Percentiles rank a stretch among this genome's conserved stretches.
These are phyloP conservation scores for Alloscopus bannaensis DNA, from an alignment of 2,888 invertebrate species.

Conservation along the genomic window DNA sequence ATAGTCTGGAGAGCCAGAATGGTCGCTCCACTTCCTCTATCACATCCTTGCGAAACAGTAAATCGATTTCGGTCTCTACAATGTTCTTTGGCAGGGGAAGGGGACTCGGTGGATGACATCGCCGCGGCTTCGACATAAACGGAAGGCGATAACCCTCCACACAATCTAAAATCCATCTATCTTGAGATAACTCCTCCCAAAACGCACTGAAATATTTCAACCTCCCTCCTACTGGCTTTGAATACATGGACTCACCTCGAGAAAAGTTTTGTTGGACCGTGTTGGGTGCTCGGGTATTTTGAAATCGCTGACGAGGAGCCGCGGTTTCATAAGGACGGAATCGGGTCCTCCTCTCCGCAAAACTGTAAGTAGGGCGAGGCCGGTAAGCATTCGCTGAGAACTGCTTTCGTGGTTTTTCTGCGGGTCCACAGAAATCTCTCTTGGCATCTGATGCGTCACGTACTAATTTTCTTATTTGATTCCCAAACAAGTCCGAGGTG, in stretches of 20 bases:
- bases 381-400: too few species aligned
- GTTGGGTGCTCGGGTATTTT: too few species aligned
- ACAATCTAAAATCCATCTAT: constrained; percentile 3
- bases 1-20: background rate
- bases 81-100: constrained; percentile 9
- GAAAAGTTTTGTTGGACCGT: too few species aligned
- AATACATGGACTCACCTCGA: background rate
- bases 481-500: too few species aligned
- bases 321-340: too few species aligned
- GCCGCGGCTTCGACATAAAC: background rate
- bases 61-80: background rate
- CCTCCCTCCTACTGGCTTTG: background rate
- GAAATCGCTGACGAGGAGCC: too few species aligned
- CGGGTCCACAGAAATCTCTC: too few species aligned
- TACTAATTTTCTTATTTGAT: too few species aligned
- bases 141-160: constrained; percentile 6
- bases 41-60: background rate
- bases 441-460: too few species aligned
- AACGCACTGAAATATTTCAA: background rate
- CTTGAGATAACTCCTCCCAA: background rate
- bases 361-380: too few species aligned
- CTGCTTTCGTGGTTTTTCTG: too few species aligned
- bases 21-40: background rate
- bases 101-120: background rate
- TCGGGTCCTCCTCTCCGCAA: too few species aligned